These are phyloP conservation scores for Brenthis daphne DNA, from an alignment of 2,888 invertebrate genomes.

Conservation along the genomic window DNA sequence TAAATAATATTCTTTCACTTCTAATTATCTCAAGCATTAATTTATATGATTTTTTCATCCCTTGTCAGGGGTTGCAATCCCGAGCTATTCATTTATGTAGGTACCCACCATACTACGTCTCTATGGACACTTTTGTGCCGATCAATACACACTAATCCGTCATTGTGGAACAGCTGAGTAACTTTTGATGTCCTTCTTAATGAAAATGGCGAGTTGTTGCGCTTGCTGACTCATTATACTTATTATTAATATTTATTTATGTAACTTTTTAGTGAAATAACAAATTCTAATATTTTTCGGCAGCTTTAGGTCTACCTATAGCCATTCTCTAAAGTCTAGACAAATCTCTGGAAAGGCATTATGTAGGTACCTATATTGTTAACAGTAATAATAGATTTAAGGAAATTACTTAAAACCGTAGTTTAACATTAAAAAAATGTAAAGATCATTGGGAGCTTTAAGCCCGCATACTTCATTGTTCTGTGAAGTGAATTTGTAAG, in stretches of 20 bases:
- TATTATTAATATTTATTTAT: not conserved
- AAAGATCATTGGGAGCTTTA: not conserved
- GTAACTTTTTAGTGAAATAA: not conserved
- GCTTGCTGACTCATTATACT: too few relatives aligned
- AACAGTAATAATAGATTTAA: too few relatives aligned
- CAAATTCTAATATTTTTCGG: not conserved
- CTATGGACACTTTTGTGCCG: conserved; percentile 5
- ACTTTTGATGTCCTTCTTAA: not conserved
- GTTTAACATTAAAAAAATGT: not conserved
- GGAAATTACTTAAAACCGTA: not conserved
- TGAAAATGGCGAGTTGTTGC: too few relatives aligned
- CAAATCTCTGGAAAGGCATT: too few relatives aligned
- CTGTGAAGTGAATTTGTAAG: conserved; percentile 20
- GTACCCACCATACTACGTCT: not conserved
- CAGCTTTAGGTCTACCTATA: too few relatives aligned
- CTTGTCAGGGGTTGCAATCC: not conserved
- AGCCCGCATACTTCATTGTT: conserved; percentile 4
- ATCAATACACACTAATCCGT: conserved; percentile 1
- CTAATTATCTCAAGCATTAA: too few relatives aligned
- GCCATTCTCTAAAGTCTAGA: too few relatives aligned
- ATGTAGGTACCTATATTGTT: too few relatives aligned
- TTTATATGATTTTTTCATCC: not conserved
- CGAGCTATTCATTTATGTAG: not conserved
- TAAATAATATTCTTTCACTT: too few relatives aligned
- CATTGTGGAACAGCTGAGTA: not conserved